Evolutionary conservation across 2,888 invertebrate species (phyloP), one percentile per base, ranked within the genome.

Genomic region (Carpatolechia fugitivella): DNA sequence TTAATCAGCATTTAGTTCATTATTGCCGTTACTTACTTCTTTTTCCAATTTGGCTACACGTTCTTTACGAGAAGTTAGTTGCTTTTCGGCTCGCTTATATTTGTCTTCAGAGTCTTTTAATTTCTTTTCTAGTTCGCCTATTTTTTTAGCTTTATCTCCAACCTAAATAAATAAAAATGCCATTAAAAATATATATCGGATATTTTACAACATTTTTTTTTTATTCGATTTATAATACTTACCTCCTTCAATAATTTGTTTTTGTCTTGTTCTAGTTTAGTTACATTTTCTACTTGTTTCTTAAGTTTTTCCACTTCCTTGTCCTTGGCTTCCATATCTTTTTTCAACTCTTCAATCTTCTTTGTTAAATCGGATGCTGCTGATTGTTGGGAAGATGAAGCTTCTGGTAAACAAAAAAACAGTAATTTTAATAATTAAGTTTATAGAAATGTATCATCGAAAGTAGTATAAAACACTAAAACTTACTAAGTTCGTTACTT

Each of bases 51-150:
- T 91, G 50, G 90, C 68, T 8, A 92, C 88, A 64, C 91, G 90
- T 54, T 93, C 92, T 75, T 91, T 93, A 59, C 91, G 90, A n/a
- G 82, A 77, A 50, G 80, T 72, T 20, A 91, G 74, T 66, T 91
- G 79, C 72, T 91, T 93, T 68, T 93, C 93, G 60, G 83, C 81
- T 68, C 92, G 91, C 68, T 91, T 93, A 49, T 82, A 84, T 77
- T 92, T 94, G n/a, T 93, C 93, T 62, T 95, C 94, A 16, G 91
- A 78, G 63, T 94, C 93, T 70, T 92, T 93, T 0, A 93, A 66
- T 80, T 94, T 93, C 66, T 92, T 92, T 75, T 95, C 94, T 65
- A 93, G 73, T 40, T 94, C 94, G 38, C 80, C 76, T 47, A 93
- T 80, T 69, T 93, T 94, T 61, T 91, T 91, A 38, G 91, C 80